Percentiles rank a stretch among this genome's conserved stretches.
phyloP scores from a whole-genome alignment of 2,113 vertebrate genomes.

The Aviceda subcristata region DNA sequence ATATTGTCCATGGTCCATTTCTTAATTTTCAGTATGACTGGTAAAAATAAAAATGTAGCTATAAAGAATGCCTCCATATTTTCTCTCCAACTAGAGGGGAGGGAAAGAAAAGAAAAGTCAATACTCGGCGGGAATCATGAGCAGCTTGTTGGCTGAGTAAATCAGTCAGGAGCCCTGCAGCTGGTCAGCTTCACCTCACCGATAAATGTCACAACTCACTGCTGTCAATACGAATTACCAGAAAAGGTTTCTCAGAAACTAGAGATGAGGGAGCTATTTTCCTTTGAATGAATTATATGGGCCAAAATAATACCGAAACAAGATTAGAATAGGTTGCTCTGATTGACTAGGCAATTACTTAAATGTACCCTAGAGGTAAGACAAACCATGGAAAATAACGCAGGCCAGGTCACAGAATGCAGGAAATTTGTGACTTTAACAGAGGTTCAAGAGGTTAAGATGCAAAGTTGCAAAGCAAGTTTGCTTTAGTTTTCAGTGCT shows the following conservation, averaged over 20 bases:
- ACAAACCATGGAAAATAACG: background rate
- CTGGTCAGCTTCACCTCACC: constrained; percentile 46
- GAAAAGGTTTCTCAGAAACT: constrained; percentile 27
- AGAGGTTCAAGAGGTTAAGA: background rate
- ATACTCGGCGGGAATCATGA: constrained; percentile 12
- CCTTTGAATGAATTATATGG: background rate
- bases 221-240: constrained; percentile 61
- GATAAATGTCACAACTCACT: constrained; percentile 49
- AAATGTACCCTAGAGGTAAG: background rate
- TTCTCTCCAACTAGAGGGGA: background rate
- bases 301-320: background rate
- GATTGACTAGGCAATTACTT: constrained; percentile 3
- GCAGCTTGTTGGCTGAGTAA: constrained; percentile 41
- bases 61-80: background rate
- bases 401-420: background rate
- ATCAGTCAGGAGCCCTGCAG: constrained; percentile 52
- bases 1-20: background rate
- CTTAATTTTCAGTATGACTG: background rate
- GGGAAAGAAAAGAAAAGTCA: constrained; percentile 1
- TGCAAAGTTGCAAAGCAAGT: background rate
- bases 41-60: background rate
- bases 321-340: background rate
- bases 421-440: background rate
- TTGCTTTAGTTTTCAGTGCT: background rate
- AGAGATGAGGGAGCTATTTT: background rate